phyloP scores from a whole-genome alignment of 2,888 invertebrate genomes.

The Melanargia galathea region DNA sequence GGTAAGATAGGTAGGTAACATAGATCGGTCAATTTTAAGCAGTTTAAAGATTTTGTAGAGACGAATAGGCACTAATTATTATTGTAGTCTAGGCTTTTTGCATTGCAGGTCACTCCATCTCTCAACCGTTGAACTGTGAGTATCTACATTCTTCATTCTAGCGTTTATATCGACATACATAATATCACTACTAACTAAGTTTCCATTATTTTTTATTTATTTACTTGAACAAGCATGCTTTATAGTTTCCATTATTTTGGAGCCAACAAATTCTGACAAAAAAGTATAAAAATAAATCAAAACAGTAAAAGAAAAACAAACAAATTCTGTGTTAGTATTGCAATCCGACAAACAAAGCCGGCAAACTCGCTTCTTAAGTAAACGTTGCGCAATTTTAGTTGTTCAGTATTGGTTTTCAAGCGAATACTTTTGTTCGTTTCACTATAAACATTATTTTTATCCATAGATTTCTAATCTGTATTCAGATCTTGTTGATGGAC shows the following conservation, averaged over 20 bases:
- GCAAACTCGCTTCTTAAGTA: slow-evolving; percentile 59
- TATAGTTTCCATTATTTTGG: no score
- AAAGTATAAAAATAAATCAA: neutral
- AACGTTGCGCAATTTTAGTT: slow-evolving; percentile 68
- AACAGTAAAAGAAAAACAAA: neutral
- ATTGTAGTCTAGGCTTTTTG: no score
- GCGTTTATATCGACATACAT: neutral
- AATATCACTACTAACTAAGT: no score
- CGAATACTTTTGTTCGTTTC: slow-evolving; percentile 61
- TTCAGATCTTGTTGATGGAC: neutral
- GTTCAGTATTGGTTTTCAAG: slow-evolving; percentile 74
- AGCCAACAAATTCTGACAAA: neutral
- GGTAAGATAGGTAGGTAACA: no score
- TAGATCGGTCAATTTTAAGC: no score
- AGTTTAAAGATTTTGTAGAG: no score
- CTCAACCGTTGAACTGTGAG: no score
- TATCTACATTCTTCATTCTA: neutral
- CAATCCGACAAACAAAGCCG: slow-evolving; percentile 78
- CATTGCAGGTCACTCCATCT: no score
- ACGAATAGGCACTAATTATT: no score
- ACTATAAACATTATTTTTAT: neutral
- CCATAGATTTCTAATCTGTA: slow-evolving; percentile 12
- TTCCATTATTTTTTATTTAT: no score
- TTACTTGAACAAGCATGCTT: no score
- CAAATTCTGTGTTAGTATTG: slow-evolving; percentile 69